phyloP scores from a whole-genome alignment of 2,888 invertebrate species.

The Calameuta pallipes region DNA sequence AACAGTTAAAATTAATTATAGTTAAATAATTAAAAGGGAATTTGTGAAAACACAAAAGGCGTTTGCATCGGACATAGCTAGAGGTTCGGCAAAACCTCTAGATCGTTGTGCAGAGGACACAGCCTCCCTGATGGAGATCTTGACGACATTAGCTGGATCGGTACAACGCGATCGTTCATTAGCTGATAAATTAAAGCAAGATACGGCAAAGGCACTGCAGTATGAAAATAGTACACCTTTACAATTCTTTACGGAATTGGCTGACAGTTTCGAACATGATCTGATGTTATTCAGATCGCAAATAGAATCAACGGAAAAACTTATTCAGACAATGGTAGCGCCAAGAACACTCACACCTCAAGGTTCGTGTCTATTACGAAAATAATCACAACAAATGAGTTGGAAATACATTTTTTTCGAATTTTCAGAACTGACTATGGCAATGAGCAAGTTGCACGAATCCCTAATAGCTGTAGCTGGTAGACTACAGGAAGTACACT shows the following conservation, averaged over 20 bases:
- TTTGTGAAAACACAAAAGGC: slow-evolving; percentile 89
- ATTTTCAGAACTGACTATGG: slow-evolving; percentile 78
- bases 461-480: slow-evolving; percentile 90
- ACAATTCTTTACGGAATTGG: slow-evolving; percentile 77
- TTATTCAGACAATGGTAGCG: slow-evolving; percentile 75
- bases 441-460: slow-evolving; percentile 86
- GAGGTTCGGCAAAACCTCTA: slow-evolving; percentile 75
- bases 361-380: slow-evolving; percentile 60
- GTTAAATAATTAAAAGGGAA: slow-evolving; percentile 63
- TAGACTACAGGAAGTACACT: slow-evolving; percentile 83
- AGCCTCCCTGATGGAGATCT: slow-evolving; percentile 70
- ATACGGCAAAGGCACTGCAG: slow-evolving; percentile 80
- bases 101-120: slow-evolving; percentile 74
- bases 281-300: slow-evolving; percentile 77
- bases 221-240: slow-evolving; percentile 81
- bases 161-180: slow-evolving; percentile 72
- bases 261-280: slow-evolving; percentile 78
- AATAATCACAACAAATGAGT: not conserved
- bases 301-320: slow-evolving; percentile 79
- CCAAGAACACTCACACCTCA: slow-evolving; percentile 76
- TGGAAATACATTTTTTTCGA: slow-evolving; percentile 14
- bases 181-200: slow-evolving; percentile 76
- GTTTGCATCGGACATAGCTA: slow-evolving; percentile 83
- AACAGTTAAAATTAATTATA: not conserved
- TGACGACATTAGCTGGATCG: slow-evolving; percentile 73